Percentiles rank a stretch among this genome's conserved stretches.
These are phyloP conservation scores for Gasteruption jaculator DNA, from an alignment of 2,888 invertebrate species.

Conservation along the genomic window DNA sequence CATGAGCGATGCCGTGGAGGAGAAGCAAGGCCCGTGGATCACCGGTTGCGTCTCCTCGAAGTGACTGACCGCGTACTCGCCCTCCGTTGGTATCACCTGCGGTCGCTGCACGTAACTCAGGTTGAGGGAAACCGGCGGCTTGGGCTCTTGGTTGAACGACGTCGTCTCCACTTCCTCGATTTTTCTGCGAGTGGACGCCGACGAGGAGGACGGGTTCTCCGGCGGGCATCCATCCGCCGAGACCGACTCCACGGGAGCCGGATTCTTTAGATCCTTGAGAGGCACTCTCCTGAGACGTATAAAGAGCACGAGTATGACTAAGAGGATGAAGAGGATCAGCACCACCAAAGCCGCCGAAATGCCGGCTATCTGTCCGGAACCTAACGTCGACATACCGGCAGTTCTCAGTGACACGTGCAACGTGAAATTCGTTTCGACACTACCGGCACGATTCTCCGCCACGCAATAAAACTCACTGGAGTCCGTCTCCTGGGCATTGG, in stretches of 20 bases:
- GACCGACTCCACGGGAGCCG: conserved; percentile 32
- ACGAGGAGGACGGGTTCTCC: conserved; percentile 27
- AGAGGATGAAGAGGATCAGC: conserved; percentile 69
- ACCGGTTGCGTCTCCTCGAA: conserved; percentile 54
- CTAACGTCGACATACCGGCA: conserved; percentile 76
- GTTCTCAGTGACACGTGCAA: conserved; percentile 74
- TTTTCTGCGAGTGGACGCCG: conserved; percentile 31
- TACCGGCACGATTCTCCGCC: conserved; percentile 85
- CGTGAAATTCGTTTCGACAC: conserved; percentile 84
- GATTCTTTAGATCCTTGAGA: conserved; percentile 71
- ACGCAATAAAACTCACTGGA: conserved; percentile 84
- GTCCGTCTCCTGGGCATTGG: conserved; percentile 79
- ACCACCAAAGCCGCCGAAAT: conserved; percentile 77
- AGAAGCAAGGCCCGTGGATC: conserved; percentile 60
- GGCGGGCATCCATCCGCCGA: conserved; percentile 46
- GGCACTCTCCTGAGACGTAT: conserved; percentile 71
- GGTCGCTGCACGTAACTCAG: conserved; percentile 44
- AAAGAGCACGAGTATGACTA: conserved; percentile 70
- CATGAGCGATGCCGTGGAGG: conserved; percentile 69
- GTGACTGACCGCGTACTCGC: conserved; percentile 53
- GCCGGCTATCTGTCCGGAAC: conserved; percentile 81
- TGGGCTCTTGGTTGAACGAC: conserved; percentile 37
- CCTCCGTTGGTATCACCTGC: conserved; percentile 45
- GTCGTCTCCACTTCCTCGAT: conserved; percentile 42
- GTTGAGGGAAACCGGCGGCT: conserved; percentile 40